These are phyloP conservation scores for Periparus ater DNA, from an alignment of 2,797 vertebrate genomes.

Conservation along the genomic window DNA sequence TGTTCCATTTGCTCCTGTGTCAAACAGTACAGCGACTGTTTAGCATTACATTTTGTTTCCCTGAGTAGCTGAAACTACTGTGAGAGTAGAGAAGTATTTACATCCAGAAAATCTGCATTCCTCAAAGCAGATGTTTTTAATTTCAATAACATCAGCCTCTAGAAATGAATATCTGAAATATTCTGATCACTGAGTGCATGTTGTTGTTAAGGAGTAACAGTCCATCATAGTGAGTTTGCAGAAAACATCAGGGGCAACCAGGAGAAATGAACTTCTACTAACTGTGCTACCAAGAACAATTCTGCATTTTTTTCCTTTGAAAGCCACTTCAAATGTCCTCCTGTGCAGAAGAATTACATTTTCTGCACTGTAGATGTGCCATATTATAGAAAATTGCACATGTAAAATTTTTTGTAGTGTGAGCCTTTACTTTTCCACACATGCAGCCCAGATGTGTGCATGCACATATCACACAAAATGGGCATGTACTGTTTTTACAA, in stretches of 20 bases:
- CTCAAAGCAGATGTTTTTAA: slow-evolving; percentile 71
- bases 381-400: neutral
- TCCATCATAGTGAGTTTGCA: slow-evolving; percentile 12
- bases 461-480: neutral
- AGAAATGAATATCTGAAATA: slow-evolving; percentile 67
- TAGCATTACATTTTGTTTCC: slow-evolving; percentile 55
- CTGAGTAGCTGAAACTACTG: slow-evolving; percentile 65
- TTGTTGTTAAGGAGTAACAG: slow-evolving; percentile 31
- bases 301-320: neutral
- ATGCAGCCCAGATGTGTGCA: slow-evolving; percentile 56
- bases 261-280: slow-evolving; percentile 48
- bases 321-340: slow-evolving; percentile 20
- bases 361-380: neutral
- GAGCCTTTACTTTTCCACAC: slow-evolving; percentile 38
- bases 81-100: slow-evolving; percentile 61
- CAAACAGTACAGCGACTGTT: slow-evolving; percentile 69
- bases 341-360: slow-evolving; percentile 31
- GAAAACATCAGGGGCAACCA: slow-evolving; percentile 35
- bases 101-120: slow-evolving; percentile 65
- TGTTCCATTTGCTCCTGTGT: slow-evolving; percentile 75
- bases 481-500: slow-evolving; percentile 19
- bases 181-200: slow-evolving; percentile 40
- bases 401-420: slow-evolving; percentile 16
- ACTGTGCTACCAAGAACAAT: neutral
- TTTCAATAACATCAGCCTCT: slow-evolving; percentile 68